phyloP scores from a whole-genome alignment of 37 sponge, comb jelly and placozoan genomes.

The Ianthella basta region DNA sequence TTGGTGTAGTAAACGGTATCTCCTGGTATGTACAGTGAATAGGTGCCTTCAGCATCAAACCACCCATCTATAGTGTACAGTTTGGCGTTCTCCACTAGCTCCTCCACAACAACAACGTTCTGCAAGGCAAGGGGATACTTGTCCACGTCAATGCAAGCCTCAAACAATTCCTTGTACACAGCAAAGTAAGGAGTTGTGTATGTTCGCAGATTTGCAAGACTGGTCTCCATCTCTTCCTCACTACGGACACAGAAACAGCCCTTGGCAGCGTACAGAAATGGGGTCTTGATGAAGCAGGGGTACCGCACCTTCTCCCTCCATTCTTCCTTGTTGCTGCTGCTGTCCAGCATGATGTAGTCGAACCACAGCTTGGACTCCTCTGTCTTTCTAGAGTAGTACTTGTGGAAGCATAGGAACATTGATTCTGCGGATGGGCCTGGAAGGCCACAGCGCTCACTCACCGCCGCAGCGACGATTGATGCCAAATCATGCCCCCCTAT shows the following conservation, averaged over 20 bases:
- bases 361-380: slow-evolving; percentile 31
- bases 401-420: slow-evolving; percentile 22
- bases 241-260: background rate
- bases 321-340: background rate
- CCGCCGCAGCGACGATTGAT: background rate
- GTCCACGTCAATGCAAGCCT: background rate
- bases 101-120: slow-evolving; percentile 30
- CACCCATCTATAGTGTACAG: slow-evolving; percentile 29
- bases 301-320: slow-evolving; percentile 5
- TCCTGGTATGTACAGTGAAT: background rate
- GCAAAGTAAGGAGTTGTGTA: background rate
- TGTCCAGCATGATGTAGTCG: background rate
- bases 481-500: slow-evolving; percentile 2
- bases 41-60: slow-evolving; percentile 9
- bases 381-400: slow-evolving; percentile 28
- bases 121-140: slow-evolving; percentile 34
- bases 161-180: background rate
- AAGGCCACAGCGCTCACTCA: slow-evolving; percentile 23
- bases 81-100: slow-evolving; percentile 15
- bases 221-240: slow-evolving; percentile 17
- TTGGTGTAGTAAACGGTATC: background rate
- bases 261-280: background rate
- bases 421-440: slow-evolving; percentile 18
- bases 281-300: slow-evolving; percentile 37
- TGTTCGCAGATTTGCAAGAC: background rate